phyloP scores from a whole-genome alignment of 2,888 invertebrate genomes.

The Xylocampa areola region DNA sequence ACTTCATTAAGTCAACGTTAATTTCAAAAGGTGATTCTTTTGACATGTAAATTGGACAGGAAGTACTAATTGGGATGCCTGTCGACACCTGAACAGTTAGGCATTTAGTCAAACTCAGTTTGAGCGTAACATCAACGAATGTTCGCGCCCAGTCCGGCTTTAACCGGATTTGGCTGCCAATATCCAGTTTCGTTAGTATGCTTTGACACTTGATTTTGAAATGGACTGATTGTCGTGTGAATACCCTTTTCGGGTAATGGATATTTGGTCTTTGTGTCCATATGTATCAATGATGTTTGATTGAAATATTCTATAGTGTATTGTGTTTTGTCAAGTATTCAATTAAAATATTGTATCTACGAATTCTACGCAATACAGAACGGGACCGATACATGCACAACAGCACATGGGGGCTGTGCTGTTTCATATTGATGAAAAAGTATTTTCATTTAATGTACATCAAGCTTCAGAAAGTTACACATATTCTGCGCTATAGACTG shows the following conservation, averaged over 20 bases:
- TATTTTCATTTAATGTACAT: no score
- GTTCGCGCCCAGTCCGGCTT: slow-evolving; percentile 56
- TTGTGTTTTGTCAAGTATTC: not conserved
- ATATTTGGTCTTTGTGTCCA: slow-evolving; percentile 22
- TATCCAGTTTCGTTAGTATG: slow-evolving; percentile 63
- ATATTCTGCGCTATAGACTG: no score
- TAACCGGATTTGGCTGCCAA: slow-evolving; percentile 69
- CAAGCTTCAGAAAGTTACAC: no score
- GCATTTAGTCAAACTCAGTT: slow-evolving; percentile 55
- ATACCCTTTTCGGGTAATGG: slow-evolving; percentile 29
- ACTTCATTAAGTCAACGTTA: slow-evolving; percentile 56
- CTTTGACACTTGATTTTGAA: slow-evolving; percentile 63
- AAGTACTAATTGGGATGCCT: slow-evolving; percentile 65
- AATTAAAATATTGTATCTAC: no score
- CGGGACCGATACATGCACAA: no score
- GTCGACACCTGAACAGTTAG: slow-evolving; percentile 57
- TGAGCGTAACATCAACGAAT: slow-evolving; percentile 37
- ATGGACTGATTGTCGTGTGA: slow-evolving; percentile 57
- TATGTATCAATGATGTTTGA: slow-evolving; percentile 2
- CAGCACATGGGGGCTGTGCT: no score
- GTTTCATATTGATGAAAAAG: no score
- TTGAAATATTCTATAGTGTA: not conserved
- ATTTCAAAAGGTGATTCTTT: slow-evolving; percentile 67
- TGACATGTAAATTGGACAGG: slow-evolving; percentile 69
- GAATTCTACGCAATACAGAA: no score